phyloP scores from a whole-genome alignment of 1,140 invertebrate species.

The Lepidurus couesii region DNA sequence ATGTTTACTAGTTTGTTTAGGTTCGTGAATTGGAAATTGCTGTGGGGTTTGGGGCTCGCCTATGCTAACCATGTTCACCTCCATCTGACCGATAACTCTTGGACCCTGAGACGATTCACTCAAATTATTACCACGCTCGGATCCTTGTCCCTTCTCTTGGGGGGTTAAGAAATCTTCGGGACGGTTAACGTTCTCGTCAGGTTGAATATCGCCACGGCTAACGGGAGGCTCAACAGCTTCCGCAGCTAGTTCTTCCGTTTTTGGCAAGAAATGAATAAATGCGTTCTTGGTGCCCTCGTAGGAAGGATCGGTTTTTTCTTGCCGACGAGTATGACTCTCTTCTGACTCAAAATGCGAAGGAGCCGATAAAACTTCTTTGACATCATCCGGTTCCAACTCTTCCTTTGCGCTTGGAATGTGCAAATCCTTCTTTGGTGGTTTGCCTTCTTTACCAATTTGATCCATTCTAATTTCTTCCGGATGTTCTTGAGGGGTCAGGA shows the following conservation, averaged over 20 bases:
- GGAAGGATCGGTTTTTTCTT: not conserved
- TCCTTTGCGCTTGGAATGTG: not conserved
- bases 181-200: not conserved
- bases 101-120: not conserved
- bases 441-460: not conserved
- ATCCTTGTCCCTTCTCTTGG: not conserved
- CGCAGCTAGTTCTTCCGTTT: not conserved
- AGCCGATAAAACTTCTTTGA: not conserved
- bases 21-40: not conserved
- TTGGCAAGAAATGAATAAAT: not conserved
- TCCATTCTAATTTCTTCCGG: not conserved
- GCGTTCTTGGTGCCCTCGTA: not conserved
- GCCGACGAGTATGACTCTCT: not conserved
- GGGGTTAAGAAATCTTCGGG: not conserved
- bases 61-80: not conserved
- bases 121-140: not conserved
- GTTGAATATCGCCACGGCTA: not conserved
- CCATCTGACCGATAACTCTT: not conserved
- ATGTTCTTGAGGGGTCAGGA: not conserved
- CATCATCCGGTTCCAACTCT: not conserved
- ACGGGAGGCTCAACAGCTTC: not conserved
- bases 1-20: not conserved
- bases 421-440: not conserved
- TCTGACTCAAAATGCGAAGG: not conserved
- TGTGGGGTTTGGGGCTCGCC: not conserved